Conservation (phyloP, 2,797 vertebrate species). For the Gymnocypris eckloni region DNA sequence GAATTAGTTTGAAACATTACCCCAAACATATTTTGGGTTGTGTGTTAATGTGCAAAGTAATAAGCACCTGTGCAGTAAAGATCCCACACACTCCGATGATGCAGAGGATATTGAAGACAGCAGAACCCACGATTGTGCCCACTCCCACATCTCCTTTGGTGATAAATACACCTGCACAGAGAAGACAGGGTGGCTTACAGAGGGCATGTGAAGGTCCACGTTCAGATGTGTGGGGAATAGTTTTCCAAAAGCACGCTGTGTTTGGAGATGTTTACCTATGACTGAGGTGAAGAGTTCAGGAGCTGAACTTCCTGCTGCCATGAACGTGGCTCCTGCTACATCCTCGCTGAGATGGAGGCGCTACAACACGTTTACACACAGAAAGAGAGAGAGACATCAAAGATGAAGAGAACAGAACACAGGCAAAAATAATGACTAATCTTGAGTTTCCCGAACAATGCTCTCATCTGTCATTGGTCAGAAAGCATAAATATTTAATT, state of each 20-base stretch:
- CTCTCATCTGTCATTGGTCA: not conserved
- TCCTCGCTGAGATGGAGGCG: slow-evolving; percentile 94
- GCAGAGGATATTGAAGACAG: slow-evolving; percentile 96
- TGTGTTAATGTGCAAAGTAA: not conserved
- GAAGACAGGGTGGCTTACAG: not conserved
- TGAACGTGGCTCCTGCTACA: slow-evolving; percentile 96
- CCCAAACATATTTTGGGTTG: not conserved
- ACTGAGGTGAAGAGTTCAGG: slow-evolving; percentile 98
- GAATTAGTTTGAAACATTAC: not conserved
- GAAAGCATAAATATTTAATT: not conserved
- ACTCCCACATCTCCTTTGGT: slow-evolving; percentile 96
- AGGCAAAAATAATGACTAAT: not conserved
- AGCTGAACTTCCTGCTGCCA: slow-evolving; percentile 97
- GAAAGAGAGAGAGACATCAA: slow-evolving; percentile 8
- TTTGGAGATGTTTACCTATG: slow-evolving; percentile 76
- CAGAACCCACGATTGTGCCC: slow-evolving; percentile 96
- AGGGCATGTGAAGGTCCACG: slow-evolving; percentile 22
- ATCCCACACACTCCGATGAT: slow-evolving; percentile 96
- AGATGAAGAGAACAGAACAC: not conserved
- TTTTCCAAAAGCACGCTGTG: not conserved
- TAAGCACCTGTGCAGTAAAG: slow-evolving; percentile 90
- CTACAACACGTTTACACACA: slow-evolving; percentile 69
- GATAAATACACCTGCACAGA: slow-evolving; percentile 90
- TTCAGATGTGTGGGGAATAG: not conserved
- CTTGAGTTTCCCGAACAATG: not conserved